Base-by-base conservation (phyloP, 53 echinoderm and acorn worm genomes). In the Luidia sarsii region DNA sequence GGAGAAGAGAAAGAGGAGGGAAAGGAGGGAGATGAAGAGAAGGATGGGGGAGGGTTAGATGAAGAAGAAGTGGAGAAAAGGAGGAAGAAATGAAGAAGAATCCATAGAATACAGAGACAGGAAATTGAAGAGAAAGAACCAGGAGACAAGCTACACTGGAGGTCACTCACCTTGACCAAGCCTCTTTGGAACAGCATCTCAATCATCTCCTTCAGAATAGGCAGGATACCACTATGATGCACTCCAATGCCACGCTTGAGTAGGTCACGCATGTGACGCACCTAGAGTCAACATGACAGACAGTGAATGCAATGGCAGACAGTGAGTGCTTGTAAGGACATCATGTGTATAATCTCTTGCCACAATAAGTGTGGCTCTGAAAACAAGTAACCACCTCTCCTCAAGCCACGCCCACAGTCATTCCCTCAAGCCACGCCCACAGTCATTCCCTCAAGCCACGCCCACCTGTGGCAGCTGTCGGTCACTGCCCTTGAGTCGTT, bases 191-290 rank as follows among this genome's bases (percentile, higher is more conserved):
- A 99, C 18, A 99, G 85, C 94, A 99, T 89, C 43, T 99, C 99
- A 23, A 99, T 91, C 16, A 99, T 94, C 82, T 99, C 94, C 79
- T 94, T 99, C 8, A 99, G 83, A 37, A 99, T 99, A 10, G 99
- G 99, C 23, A 99, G 81, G 24, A 99, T 91, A 37, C 99, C 99
- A 75, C 94, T 94, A 73, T 99, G 99, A 89, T 99, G 99, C 31
- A 99, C 89, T 24, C 72, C 99, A 21, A 99, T 86, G 31, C 99
- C 94, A 63, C 87, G 85, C 75, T 99, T 94, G 19, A 99, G 55
- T 29, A 99, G 53, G 55, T 84, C 94, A 23, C 67, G 80, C 89
- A 99, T 86, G 80, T 87, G 94, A 4, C 80, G 70, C 43, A 99
- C 99, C 99, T 99, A 63, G 23, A 70, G 4, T 13, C 10, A 11